Evolutionary conservation across 2,113 vertebrate genomes (phyloP), one percentile per base, ranked within the genome.

Genomic region (Halcyon senegalensis): DNA sequence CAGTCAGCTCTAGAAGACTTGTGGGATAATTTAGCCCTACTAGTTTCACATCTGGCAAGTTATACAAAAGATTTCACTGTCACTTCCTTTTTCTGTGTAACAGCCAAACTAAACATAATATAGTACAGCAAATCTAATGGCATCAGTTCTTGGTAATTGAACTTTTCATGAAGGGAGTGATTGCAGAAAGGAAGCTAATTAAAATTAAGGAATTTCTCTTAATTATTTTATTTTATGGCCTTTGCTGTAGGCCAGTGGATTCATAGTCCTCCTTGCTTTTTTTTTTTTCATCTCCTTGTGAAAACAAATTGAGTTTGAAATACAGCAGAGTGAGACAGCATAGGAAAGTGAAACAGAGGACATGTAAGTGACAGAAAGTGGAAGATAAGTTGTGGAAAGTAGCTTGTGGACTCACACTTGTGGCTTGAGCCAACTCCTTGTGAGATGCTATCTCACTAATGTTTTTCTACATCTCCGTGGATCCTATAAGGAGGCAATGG

Each of bases 111-210:
- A 80, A 93, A 72, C 46, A 3, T 35, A 46, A 82, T 37, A 58
- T 5, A 87, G 35, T 68, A 44, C 66, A 80, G 48, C 15, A 35
- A 68, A 81, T 84, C 58, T 77, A 87, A 68, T 68, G 66, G 79
- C 84, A 62, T 84, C 84, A 46, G 18, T 70, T 91, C 90, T 78
- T 96, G 84, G 50, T 90, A 90, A 95, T 53, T 96, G 81, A 94
- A 72, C 94, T 88, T 95, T 75, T 93, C 90, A 90, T 74, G 86
- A 84, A 93, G 75, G 73, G 79, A 70, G 94, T 55, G 48, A 84
- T 67, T 96, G 84, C 77, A 97, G 89, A 94, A 96, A 72, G 86
- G 64, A 82, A 87, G 66, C 84, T 96, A 94, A 97, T 95, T 90
- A 94, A 91, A 96, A 94, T 91, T 66, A 81, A 96, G 93, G 39